Evolutionary conservation across 2,888 invertebrate genomes (phyloP), one percentile per base, ranked within the genome.

Genomic region (Orgyia antiqua): DNA sequence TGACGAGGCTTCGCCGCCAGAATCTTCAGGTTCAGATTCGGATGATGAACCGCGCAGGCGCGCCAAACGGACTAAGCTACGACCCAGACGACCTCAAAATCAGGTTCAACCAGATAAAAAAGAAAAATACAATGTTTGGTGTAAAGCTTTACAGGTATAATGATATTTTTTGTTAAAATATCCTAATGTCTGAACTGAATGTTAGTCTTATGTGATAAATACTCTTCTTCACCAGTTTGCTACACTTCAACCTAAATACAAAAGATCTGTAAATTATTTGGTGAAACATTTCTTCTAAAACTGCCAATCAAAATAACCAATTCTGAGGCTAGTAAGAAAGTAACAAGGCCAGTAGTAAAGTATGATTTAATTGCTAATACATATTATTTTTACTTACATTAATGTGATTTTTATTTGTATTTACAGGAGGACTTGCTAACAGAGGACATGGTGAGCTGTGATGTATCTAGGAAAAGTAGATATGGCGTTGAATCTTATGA

Each of bases 81-180:
- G 77, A 3, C 83, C 70, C 21, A 59, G 66, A 27, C 59, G 70
- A 33, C 68, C 70, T 25, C 58, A 60, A 30, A 57, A 61, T 29
- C 67, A 52, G 32, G 29, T 63, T 8, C 78, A 80, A 9, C 50
- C 80, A 0, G 86, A 75, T 10, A 90, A 87, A 48, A 88, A 88
- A 41, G 91, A 90, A 34, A 92, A 92, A 68, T 94, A 94, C 59
- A 93, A 93, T 68, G 89, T 95, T 45, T 96, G 95, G 95, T 88
- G 89, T 44, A 88, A 88, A 39, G 80, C 89, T 12, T 64, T 90
- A 42, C 74, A 86, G 77, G 87, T 83, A 49, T 39, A 18, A 11
- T 20, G 20, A 4, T 15, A 20, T 20, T n/a, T 20, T n/a, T n/a
- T n/a, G n/a, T n/a, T n/a, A n/a, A n/a, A n/a, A n/a, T n/a, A n/a